Conservation (phyloP, 2,797 vertebrate species). For the Eleutherodactylus coqui region DNA sequence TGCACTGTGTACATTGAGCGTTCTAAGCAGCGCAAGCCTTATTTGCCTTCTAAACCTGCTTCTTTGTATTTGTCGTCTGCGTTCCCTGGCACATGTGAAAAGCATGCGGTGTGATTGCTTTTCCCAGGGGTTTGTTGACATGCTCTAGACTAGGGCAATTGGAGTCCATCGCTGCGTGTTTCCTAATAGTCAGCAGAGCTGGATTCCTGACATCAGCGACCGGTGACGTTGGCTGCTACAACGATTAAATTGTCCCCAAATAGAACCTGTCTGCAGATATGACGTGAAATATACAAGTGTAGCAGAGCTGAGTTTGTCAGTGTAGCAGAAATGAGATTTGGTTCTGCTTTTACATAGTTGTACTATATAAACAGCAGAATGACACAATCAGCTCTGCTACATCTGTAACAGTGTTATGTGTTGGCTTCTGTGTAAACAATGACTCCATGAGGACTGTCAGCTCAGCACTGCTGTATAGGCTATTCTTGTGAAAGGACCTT, state of each 20-base stretch:
- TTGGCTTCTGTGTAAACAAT: background rate
- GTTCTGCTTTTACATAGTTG: background rate
- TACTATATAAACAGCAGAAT: background rate
- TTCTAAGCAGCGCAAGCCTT: background rate
- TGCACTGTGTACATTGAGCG: background rate
- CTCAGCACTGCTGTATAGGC: constrained; percentile 3
- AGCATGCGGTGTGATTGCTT: background rate
- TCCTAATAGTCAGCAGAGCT: constrained; percentile 39
- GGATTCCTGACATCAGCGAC: background rate
- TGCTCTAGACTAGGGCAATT: background rate
- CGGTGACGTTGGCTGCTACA: background rate
- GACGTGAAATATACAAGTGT: background rate
- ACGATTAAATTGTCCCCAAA: constrained; percentile 1
- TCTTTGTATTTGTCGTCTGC: background rate
- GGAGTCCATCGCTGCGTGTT: background rate
- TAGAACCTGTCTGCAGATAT: background rate
- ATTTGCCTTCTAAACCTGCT: background rate
- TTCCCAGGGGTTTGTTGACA: constrained; percentile 44
- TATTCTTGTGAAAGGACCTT: background rate
- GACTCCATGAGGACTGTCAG: background rate
- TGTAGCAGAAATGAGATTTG: background rate
- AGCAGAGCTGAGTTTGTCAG: background rate
- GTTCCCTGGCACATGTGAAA: background rate
- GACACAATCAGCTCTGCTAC: constrained; percentile 1
- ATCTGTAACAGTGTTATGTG: background rate